phyloP scores from a whole-genome alignment of 2,797 vertebrate genomes.

The Perdix hodgsoniae region DNA sequence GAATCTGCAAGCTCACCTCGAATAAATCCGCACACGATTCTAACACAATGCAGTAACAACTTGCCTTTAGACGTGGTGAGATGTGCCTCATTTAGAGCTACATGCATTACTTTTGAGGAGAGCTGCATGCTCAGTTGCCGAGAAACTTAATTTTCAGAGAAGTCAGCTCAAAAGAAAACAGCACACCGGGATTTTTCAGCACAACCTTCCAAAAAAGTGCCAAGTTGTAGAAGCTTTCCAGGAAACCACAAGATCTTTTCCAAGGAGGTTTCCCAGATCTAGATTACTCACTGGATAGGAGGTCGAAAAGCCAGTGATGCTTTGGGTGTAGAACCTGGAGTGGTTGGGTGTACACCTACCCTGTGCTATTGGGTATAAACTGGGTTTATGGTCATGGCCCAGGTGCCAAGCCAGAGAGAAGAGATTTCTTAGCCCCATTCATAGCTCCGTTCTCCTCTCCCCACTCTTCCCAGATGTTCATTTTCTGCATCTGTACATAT shows the following conservation, averaged over 20 bases:
- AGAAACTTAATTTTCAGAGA: neutral
- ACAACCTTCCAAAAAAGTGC: neutral
- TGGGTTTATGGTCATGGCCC: neutral
- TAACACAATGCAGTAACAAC: neutral
- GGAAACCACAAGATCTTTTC: neutral
- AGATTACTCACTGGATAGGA: neutral
- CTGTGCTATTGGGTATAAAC: neutral
- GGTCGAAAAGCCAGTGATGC: neutral
- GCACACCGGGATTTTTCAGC: neutral
- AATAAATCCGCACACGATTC: fast-evolving
- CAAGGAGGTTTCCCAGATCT: neutral
- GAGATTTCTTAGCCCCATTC: neutral
- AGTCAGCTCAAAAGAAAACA: neutral
- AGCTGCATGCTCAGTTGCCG: neutral
- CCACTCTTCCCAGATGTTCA: neutral
- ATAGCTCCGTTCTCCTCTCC: neutral
- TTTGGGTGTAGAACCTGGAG: neutral
- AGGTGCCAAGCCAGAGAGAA: neutral
- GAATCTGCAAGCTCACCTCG: neutral
- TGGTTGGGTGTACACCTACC: neutral
- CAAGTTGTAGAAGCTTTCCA: neutral
- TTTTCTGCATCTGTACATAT: neutral
- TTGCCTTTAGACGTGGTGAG: neutral
- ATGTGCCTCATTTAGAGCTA: neutral
- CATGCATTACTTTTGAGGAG: neutral